phyloP scores from a whole-genome alignment of 2,888 invertebrate species.

The Cheilosia grossa region DNA sequence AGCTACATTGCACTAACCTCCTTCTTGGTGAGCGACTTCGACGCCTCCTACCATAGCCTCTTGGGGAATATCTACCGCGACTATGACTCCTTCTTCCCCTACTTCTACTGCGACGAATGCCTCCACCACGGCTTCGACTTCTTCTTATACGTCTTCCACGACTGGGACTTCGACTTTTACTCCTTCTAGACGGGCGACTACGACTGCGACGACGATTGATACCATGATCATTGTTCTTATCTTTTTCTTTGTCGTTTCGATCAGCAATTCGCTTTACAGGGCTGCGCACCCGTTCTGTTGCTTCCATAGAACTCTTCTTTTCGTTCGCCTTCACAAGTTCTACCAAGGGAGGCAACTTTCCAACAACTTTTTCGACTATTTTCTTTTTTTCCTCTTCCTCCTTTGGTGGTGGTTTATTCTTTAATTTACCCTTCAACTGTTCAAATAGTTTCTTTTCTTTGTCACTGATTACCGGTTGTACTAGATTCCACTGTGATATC shows the following conservation, averaged over 20 bases:
- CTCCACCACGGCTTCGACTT: constrained; percentile 58
- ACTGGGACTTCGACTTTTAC: constrained; percentile 77
- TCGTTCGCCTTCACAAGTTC: constrained; percentile 79
- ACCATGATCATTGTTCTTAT: constrained; percentile 76
- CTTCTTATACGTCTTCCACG: constrained; percentile 72
- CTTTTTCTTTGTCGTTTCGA: constrained; percentile 78
- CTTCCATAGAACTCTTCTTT: constrained; percentile 35
- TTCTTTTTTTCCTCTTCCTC: constrained; percentile 80
- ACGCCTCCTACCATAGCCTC: constrained; percentile 75
- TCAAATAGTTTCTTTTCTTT: constrained; percentile 85
- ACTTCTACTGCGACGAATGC: constrained; percentile 72
- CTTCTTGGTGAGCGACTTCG: constrained; percentile 72
- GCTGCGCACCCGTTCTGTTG: constrained; percentile 70
- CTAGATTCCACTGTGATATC: constrained; percentile 85
- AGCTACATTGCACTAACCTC: constrained; percentile 39
- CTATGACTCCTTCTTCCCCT: constrained; percentile 75
- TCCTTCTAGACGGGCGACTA: constrained; percentile 76
- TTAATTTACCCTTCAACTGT: constrained; percentile 82
- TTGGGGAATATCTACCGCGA: constrained; percentile 74
- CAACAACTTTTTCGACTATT: constrained; percentile 80
- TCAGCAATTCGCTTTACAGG: constrained; percentile 75
- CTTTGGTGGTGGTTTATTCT: constrained; percentile 78
- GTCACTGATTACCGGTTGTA: constrained; percentile 85
- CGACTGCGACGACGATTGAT: constrained; percentile 76
- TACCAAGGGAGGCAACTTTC: constrained; percentile 77